Conservation (phyloP, 2,888 invertebrate genomes). For the Arctia plantaginis region DNA sequence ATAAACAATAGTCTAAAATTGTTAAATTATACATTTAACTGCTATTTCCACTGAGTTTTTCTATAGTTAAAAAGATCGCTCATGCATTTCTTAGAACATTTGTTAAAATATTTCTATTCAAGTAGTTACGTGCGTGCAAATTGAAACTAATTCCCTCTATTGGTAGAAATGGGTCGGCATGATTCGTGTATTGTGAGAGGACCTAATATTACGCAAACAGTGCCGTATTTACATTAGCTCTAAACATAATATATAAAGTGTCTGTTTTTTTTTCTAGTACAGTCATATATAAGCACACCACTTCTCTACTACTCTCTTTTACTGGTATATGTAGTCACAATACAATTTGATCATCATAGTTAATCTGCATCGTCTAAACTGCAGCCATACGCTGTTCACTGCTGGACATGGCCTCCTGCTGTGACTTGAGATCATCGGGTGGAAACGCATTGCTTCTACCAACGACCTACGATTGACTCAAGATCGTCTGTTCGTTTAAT, state of each 20-base stretch:
- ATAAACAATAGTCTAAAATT: too few species aligned
- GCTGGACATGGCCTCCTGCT: not conserved
- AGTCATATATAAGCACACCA: too few species aligned
- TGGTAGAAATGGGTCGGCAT: constrained; percentile 42
- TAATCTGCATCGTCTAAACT: not conserved
- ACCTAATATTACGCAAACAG: not conserved
- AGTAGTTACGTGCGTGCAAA: constrained; percentile 20
- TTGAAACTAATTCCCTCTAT: constrained; percentile 42
- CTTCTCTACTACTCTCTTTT: too few species aligned
- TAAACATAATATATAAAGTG: too few species aligned
- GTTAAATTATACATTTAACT: too few species aligned
- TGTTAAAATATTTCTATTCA: not conserved
- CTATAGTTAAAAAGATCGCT: too few species aligned
- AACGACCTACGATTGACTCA: not conserved
- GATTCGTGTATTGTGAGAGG: not conserved
- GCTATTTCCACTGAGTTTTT: too few species aligned
- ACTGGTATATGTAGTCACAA: too few species aligned
- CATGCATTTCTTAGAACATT: not conserved
- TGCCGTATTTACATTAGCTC: not conserved
- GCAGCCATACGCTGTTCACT: not conserved
- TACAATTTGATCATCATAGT: too few species aligned
- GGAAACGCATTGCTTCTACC: not conserved
- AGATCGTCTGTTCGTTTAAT: not conserved
- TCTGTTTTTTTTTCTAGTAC: too few species aligned
- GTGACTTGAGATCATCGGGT: too few species aligned